Conservation (phyloP, 2,888 invertebrate species). For the Ectemnius cavifrons region DNA sequence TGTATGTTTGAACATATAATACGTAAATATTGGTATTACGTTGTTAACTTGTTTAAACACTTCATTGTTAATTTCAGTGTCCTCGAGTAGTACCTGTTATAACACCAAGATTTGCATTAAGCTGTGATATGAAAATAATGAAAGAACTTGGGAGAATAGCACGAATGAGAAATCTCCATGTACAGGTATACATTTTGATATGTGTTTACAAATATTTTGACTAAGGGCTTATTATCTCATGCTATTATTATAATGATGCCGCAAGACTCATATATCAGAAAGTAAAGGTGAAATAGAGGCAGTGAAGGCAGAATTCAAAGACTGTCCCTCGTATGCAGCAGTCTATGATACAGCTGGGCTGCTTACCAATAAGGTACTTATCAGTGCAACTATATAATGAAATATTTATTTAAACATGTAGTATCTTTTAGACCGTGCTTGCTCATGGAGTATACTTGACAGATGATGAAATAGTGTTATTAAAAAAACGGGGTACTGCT, state of each 20-base stretch:
- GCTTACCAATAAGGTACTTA: conserved; percentile 85
- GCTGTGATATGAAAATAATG: conserved; percentile 87
- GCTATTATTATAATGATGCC: not conserved
- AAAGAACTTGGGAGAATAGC: conserved; percentile 84
- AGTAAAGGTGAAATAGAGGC: conserved; percentile 85
- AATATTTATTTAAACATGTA: conserved; percentile 9
- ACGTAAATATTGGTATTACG: not conserved
- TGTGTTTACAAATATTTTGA: not conserved
- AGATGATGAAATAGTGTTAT: conserved; percentile 83
- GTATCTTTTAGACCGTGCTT: conserved; percentile 83
- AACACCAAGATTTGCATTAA: conserved; percentile 92
- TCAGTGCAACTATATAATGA: not conserved
- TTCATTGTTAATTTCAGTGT: conserved; percentile 79
- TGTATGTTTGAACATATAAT: conserved; percentile 15
- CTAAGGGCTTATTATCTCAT: not conserved
- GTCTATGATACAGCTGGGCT: conserved; percentile 88
- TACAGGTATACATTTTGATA: conserved; percentile 82
- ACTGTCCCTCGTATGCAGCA: conserved; percentile 83
- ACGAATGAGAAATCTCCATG: conserved; percentile 82
- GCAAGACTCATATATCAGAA: conserved; percentile 92
- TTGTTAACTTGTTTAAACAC: not conserved
- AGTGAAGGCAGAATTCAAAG: conserved; percentile 81
- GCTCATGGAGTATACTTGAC: conserved; percentile 90
- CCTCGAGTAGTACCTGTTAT: conserved; percentile 87
- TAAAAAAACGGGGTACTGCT: conserved; percentile 83